Evolutionary conservation across 2,113 vertebrate genomes (phyloP).

Genomic region (Hystrix cristata): DNA sequence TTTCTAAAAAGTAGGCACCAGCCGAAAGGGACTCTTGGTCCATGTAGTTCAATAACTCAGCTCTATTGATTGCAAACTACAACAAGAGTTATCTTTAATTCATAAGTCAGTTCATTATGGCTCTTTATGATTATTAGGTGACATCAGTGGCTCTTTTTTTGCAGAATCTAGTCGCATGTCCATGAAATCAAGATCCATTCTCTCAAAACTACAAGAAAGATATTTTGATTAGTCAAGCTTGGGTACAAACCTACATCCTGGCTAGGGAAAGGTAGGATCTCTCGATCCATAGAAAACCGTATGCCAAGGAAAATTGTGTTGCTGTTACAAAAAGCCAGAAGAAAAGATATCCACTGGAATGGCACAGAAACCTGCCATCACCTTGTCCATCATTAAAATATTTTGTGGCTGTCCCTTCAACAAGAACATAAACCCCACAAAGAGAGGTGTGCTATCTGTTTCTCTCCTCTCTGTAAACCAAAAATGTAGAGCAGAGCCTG

Average conservation of each 20-base stretch:
- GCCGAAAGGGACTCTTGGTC: background rate
- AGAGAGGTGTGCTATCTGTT: background rate
- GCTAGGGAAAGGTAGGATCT: background rate
- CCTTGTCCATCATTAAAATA: background rate
- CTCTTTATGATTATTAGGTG: background rate
- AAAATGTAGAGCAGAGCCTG: background rate
- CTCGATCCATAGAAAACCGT: background rate
- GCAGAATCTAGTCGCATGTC: background rate
- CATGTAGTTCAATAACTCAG: background rate
- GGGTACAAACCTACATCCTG: background rate
- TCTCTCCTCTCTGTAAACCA: background rate
- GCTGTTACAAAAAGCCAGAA: conserved; percentile 45
- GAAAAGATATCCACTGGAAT: background rate
- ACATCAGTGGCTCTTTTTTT: background rate
- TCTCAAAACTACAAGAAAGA: conserved; percentile 1
- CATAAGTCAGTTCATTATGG: background rate
- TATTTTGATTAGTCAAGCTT: background rate
- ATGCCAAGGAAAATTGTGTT: background rate
- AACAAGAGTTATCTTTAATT: background rate
- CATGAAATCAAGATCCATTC: background rate
- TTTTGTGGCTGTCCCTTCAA: background rate
- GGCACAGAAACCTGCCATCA: background rate
- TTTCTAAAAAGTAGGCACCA: background rate
- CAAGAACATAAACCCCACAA: background rate
- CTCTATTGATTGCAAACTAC: background rate